A percentile compares a stretch with the other conserved stretches of the same genome.
Evolutionary conservation across 2,797 vertebrate species (phyloP).

Genomic region (Crypturellus tataupa): DNA sequence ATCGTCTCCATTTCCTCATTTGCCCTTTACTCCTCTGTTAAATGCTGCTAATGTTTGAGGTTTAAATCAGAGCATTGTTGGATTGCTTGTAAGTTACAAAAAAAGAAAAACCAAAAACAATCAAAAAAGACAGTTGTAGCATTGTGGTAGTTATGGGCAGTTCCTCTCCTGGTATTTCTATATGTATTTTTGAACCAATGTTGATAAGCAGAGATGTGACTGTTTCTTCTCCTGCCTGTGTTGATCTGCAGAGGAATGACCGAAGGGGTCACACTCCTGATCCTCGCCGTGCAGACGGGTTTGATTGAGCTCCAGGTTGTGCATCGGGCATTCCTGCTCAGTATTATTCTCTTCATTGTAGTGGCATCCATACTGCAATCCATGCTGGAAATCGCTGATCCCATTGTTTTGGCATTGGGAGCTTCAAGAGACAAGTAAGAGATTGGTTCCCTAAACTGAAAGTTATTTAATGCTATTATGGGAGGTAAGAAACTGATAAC

Average conservation of each 20-base stretch:
- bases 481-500: slow-evolving; percentile 17
- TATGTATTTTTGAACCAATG: neutral
- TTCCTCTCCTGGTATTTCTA: neutral
- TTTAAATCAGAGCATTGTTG: neutral
- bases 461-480: slow-evolving; percentile 39
- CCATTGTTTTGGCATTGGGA: slow-evolving; percentile 94
- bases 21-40: neutral
- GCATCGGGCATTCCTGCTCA: slow-evolving; percentile 96
- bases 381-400: slow-evolving; percentile 98
- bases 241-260: slow-evolving; percentile 91
- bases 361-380: slow-evolving; percentile 98
- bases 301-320: slow-evolving; percentile 98
- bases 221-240: neutral
- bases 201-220: neutral
- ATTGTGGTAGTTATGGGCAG: neutral
- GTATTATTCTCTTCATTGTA: slow-evolving; percentile 98
- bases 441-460: slow-evolving; percentile 1
- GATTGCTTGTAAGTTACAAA: neutral
- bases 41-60: neutral
- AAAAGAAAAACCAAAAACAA: neutral
- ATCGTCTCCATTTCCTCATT: slow-evolving; percentile 25
- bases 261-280: slow-evolving; percentile 95
- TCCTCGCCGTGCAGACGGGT: slow-evolving; percentile 97
- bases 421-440: slow-evolving; percentile 97
- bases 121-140: neutral